Evolutionary conservation across 2,888 invertebrate genomes (phyloP).

Genomic region (Chalcosyrphus nemorum): DNA sequence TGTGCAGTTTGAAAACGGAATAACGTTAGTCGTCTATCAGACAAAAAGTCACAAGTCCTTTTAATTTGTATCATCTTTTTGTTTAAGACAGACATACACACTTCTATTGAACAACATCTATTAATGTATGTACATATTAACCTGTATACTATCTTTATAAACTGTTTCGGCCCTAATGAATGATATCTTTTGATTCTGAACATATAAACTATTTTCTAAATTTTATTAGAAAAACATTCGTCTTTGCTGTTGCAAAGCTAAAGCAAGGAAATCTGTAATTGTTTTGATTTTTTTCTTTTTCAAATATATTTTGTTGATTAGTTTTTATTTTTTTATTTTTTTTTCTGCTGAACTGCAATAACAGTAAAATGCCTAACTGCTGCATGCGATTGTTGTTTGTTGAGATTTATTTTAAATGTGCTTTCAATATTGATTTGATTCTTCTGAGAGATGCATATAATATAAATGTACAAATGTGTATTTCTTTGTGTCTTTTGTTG

Average conservation of each 20-base stretch:
- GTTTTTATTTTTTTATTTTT: not conserved
- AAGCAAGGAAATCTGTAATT: conserved; percentile 56
- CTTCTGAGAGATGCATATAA: too few species aligned
- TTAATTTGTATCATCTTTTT: conserved; percentile 2
- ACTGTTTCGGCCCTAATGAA: conserved; percentile 11
- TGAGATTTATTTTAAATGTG: conserved; percentile 16
- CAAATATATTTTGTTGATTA: conserved; percentile 23
- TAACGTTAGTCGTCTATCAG: not conserved
- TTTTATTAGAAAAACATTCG: not conserved
- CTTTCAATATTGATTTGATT: not conserved
- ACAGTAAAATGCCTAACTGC: not conserved
- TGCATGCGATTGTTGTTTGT: conserved; percentile 23
- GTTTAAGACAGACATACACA: conserved; percentile 17
- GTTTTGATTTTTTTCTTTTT: conserved; percentile 15
- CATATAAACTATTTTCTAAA: conserved; percentile 36
- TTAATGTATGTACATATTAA: too few species aligned
- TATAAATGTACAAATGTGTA: too few species aligned
- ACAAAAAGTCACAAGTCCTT: conserved; percentile 22
- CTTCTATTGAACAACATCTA: too few species aligned
- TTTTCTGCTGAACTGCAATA: not conserved
- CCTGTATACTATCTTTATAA: not conserved
- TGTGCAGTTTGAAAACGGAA: conserved; percentile 73
- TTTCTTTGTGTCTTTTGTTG: too few species aligned
- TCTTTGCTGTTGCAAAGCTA: conserved; percentile 30
- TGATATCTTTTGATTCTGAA: conserved; percentile 70